Percentiles rank a stretch among this genome's conserved stretches.
Conservation (phyloP, 2,797 vertebrate species). For the Gambelia wislizenii region DNA sequence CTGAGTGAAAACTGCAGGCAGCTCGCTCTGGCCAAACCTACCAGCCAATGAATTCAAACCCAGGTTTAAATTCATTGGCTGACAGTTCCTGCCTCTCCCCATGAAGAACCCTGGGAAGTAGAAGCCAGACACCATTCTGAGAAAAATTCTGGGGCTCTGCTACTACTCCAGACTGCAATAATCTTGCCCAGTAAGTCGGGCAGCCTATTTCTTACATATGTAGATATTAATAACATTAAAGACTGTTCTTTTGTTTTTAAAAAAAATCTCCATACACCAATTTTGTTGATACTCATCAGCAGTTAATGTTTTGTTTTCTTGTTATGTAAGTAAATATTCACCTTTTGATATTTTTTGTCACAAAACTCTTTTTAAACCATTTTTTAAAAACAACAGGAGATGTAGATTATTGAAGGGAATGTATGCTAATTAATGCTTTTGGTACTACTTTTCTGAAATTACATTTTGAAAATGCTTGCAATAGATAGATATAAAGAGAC, state of each 20-base stretch:
- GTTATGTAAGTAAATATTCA: neutral
- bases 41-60: too few species aligned
- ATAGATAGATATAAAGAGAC: neutral
- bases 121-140: too few species aligned
- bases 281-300: conserved; percentile 26
- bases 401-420: neutral
- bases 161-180: too few species aligned
- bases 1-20: too few species aligned
- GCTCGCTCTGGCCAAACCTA: too few species aligned
- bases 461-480: neutral
- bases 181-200: too few species aligned
- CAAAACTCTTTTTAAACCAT: conserved; percentile 47
- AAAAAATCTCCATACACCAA: neutral
- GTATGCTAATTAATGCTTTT: conserved; percentile 31
- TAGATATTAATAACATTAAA: conserved; percentile 65
- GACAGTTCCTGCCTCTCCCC: too few species aligned
- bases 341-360: neutral
- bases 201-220: conserved; percentile 66
- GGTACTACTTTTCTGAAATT: conserved; percentile 4
- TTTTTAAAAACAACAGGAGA: neutral
- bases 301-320: neutral
- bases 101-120: too few species aligned
- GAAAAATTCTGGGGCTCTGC: too few species aligned
- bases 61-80: too few species aligned
- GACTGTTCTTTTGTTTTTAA: conserved; percentile 43